A percentile compares a stretch with the other conserved stretches of the same genome.
phyloP scores from a whole-genome alignment of 2,888 invertebrate species.

The Drymonia ruficornis region DNA sequence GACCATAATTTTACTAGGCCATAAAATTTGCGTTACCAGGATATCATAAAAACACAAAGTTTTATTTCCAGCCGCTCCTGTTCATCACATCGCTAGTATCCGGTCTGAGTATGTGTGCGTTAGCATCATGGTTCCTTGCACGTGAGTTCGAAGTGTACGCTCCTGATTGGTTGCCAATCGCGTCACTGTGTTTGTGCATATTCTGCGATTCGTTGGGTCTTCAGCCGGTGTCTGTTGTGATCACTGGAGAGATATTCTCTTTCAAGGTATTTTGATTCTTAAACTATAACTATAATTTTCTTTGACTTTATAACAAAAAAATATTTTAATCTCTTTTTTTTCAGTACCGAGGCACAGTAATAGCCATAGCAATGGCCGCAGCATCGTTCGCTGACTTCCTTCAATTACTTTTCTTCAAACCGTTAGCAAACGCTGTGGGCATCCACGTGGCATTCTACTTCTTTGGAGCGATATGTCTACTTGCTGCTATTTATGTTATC shows the following conservation, averaged over 20 bases:
- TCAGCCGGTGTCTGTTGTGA: conserved; percentile 78
- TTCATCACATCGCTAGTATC: conserved; percentile 62
- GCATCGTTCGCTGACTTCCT: conserved; percentile 58
- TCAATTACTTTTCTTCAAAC: conserved; percentile 69
- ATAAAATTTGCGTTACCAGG: background rate
- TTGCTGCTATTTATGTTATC: conserved; percentile 52
- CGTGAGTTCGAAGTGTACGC: conserved; percentile 48
- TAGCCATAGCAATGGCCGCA: conserved; percentile 62
- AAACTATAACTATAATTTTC: too few relatives aligned
- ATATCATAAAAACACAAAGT: conserved; percentile 1
- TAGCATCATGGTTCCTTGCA: conserved; percentile 72
- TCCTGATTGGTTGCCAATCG: conserved; percentile 78
- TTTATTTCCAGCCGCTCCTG: conserved; percentile 58
- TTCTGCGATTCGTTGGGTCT: conserved; percentile 80
- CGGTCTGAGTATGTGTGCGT: conserved; percentile 66
- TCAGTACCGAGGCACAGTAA: conserved; percentile 71
- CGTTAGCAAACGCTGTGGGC: conserved; percentile 57
- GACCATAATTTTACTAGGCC: too few relatives aligned
- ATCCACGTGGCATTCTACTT: conserved; percentile 63
- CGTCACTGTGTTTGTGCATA: conserved; percentile 77
- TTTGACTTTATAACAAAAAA: too few relatives aligned
- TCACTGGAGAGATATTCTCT: conserved; percentile 81
- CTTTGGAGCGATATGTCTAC: conserved; percentile 58
- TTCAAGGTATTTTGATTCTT: conserved; percentile 57
- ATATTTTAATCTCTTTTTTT: too few relatives aligned